Evolutionary conservation across 2,888 invertebrate species (phyloP).

Genomic region (Dolichopus griseipennis): DNA sequence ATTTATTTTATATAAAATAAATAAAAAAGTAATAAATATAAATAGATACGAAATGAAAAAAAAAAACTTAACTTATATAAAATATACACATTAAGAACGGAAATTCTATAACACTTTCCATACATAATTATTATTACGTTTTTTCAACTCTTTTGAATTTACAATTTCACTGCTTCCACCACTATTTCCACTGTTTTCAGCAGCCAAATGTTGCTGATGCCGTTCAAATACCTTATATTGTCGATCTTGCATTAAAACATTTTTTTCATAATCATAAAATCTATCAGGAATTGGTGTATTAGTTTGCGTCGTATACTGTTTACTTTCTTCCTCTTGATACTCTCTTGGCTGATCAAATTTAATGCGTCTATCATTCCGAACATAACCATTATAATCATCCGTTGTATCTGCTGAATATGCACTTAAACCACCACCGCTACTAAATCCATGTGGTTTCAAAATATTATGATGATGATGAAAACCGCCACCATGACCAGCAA

Average conservation of each 20-base stretch:
- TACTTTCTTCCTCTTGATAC: constrained; percentile 13
- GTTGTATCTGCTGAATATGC: constrained; percentile 29
- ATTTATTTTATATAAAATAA: no score
- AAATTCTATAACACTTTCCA: constrained; percentile 17
- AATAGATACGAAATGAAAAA: no score
- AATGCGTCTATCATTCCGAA: constrained; percentile 30
- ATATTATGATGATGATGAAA: constrained; percentile 22
- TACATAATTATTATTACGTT: constrained; percentile 22
- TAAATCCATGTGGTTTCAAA: constrained; percentile 31
- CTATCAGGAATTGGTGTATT: constrained; percentile 27
- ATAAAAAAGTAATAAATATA: no score
- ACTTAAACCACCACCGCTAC: constrained; percentile 25
- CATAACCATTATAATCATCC: constrained; percentile 26
- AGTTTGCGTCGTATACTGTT: not conserved
- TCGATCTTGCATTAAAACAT: constrained; percentile 27
- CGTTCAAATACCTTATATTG: constrained; percentile 25
- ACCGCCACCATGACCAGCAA: constrained; percentile 19
- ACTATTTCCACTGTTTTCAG: not conserved
- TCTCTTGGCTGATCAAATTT: constrained; percentile 34
- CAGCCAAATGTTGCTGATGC: not conserved
- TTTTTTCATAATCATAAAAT: constrained; percentile 40
- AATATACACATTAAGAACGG: no score
- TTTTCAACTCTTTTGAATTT: not conserved
- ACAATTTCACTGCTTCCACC: not conserved
- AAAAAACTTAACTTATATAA: no score